Evolutionary conservation across 2,113 vertebrate species (phyloP).

Genomic region (Syngnathoides biaculeatus): DNA sequence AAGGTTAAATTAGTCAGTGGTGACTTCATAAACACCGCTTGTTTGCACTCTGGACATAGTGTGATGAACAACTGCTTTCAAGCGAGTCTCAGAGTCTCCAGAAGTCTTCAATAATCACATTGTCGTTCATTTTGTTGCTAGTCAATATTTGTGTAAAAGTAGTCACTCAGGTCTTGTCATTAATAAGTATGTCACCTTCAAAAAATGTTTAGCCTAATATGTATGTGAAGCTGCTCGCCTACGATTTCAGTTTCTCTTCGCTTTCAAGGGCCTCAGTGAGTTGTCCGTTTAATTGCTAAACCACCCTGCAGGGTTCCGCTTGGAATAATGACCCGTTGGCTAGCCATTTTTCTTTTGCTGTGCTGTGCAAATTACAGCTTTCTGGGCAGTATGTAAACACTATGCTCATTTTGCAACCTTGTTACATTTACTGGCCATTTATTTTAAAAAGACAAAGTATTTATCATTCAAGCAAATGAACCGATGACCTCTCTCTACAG

Average conservation of each 20-base stretch:
- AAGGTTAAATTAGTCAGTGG: no score
- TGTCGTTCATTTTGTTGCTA: no score
- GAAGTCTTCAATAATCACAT: no score
- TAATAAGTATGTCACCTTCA: no score
- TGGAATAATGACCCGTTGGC: conserved; percentile 11
- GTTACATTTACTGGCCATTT: not conserved
- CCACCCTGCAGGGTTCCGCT: conserved; percentile 13
- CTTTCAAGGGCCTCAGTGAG: conserved; percentile 8
- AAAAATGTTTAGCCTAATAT: not conserved
- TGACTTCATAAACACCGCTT: no score
- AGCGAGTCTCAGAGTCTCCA: no score
- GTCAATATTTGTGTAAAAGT: no score
- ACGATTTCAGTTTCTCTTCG: not conserved
- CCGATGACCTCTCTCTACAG: not conserved
- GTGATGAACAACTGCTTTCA: no score
- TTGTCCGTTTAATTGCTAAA: conserved; percentile 9
- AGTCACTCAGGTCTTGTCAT: no score
- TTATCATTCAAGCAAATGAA: conserved; percentile 3
- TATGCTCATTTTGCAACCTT: not conserved
- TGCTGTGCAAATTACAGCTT: conserved; percentile 11
- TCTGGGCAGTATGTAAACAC: not conserved
- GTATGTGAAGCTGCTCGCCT: not conserved
- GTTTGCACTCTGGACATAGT: no score
- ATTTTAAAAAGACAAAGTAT: not conserved
- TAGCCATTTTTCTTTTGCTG: conserved; percentile 4